Percentiles rank a stretch among this genome's conserved stretches.
These are phyloP conservation scores for Aleiodes sp. DNA, from an alignment of 1,140 invertebrate species.

Conservation along the genomic window DNA sequence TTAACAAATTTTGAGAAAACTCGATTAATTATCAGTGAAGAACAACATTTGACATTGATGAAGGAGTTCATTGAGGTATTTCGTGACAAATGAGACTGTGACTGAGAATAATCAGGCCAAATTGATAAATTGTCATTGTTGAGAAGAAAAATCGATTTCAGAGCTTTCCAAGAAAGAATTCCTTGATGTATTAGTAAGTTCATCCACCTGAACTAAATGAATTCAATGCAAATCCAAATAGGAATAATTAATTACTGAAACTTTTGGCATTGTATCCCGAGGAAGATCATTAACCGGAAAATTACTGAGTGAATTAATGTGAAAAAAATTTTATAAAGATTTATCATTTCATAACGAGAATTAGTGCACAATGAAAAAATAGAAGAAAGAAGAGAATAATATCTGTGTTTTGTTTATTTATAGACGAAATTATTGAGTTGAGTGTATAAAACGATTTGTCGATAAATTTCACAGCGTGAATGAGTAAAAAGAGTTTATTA, in stretches of 20 bases:
- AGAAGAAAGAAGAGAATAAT: no score
- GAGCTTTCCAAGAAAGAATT: not conserved
- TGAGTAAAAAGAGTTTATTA: not conserved
- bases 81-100: no score
- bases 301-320: conserved; percentile 3
- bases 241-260: conserved; percentile 19
- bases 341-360: not conserved
- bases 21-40: no score
- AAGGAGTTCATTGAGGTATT: no score
- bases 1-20: no score
- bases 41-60: no score
- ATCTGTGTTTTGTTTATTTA: not conserved
- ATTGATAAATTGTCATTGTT: not conserved
- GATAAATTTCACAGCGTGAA: not conserved
- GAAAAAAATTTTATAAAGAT: no score
- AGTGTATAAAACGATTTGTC: not conserved
- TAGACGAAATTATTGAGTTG: not conserved
- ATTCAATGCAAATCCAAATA: no score
- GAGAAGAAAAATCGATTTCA: not conserved
- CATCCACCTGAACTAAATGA: not conserved
- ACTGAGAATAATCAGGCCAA: no score
- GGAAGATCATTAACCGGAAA: conserved; percentile 23
- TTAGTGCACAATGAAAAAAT: not conserved
- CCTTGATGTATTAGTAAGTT: not conserved
- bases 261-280: conserved; percentile 1